Conservation (phyloP, 2,888 invertebrate genomes). For the Agonopterix arenella region DNA sequence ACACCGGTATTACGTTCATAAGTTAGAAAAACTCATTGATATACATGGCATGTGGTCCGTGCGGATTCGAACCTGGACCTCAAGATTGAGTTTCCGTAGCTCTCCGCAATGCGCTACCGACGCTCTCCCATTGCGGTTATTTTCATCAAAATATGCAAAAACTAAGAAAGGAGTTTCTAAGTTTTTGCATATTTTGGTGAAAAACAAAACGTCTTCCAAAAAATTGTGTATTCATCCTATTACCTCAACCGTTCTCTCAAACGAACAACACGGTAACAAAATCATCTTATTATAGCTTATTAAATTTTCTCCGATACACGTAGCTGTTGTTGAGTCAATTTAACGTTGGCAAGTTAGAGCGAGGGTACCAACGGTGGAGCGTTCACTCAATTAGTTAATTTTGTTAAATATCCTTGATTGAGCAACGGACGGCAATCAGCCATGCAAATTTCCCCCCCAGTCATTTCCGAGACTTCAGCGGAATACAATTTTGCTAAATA, state of each 20-base stretch:
- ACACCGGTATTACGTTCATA: too few species aligned
- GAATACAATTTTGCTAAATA: conserved; percentile 19
- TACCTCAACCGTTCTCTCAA: background rate
- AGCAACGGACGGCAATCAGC: conserved; percentile 74
- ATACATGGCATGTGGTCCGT: too few species aligned
- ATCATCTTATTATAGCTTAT: conserved; percentile 54
- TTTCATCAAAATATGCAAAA: too few species aligned
- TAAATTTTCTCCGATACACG: conserved; percentile 53
- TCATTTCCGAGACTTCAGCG: conserved; percentile 45
- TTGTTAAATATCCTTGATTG: conserved; percentile 76
- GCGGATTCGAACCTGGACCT: too few species aligned
- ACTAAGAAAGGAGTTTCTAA: too few species aligned
- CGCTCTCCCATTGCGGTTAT: too few species aligned
- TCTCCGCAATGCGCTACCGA: too few species aligned
- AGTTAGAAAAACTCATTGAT: too few species aligned
- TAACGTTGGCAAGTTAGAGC: conserved; percentile 35
- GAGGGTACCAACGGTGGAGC: conserved; percentile 35
- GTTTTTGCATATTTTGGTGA: background rate
- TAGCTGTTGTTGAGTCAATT: conserved; percentile 55
- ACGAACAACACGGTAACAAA: conserved; percentile 23
- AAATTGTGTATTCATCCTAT: conserved; percentile 7
- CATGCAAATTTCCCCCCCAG: conserved; percentile 63
- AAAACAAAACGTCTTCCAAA: background rate
- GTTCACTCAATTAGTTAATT: conserved; percentile 75
- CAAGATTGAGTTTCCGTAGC: too few species aligned